phyloP scores from a whole-genome alignment of 2,888 invertebrate species.

The Diarsia brunnea region DNA sequence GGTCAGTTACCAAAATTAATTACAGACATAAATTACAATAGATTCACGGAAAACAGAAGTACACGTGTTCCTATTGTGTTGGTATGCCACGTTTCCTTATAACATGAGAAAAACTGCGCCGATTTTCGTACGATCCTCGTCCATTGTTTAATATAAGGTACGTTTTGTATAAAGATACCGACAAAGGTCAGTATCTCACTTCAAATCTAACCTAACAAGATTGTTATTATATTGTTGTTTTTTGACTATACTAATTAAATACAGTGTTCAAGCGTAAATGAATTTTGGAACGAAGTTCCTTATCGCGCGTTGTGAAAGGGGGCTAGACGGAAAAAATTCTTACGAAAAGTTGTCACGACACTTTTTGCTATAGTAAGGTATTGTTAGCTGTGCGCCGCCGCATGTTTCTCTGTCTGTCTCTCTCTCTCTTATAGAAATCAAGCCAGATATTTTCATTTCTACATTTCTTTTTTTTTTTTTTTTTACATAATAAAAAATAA shows the following conservation, averaged over 20 bases:
- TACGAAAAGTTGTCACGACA: too few species aligned
- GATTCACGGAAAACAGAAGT: constrained; percentile 45
- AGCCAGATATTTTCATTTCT: too few species aligned
- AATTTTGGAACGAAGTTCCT: too few species aligned
- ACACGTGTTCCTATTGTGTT: constrained; percentile 48
- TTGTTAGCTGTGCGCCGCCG: too few species aligned
- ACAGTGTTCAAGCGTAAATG: too few species aligned
- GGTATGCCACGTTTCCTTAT: constrained; percentile 54
- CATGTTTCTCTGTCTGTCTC: too few species aligned
- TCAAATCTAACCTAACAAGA: constrained; percentile 50
- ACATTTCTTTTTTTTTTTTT: too few species aligned
- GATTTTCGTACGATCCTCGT: constrained; percentile 29
- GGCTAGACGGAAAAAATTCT: too few species aligned
- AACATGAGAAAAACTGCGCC: constrained; percentile 51
- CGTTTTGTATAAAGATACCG: constrained; percentile 14
- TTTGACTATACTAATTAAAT: constrained; percentile 7
- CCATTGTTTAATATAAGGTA: constrained; percentile 56
- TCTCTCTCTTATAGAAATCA: too few species aligned
- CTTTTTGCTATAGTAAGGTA: too few species aligned
- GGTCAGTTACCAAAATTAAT: constrained; percentile 7
- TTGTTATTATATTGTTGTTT: constrained; percentile 43
- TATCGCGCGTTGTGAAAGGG: too few species aligned
- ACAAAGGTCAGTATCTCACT: constrained; percentile 35
- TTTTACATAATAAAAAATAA: too few species aligned
- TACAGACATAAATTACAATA: constrained; percentile 53